Evolutionary conservation across 2,888 invertebrate genomes (phyloP).

Genomic region (Pyralis farinalis): DNA sequence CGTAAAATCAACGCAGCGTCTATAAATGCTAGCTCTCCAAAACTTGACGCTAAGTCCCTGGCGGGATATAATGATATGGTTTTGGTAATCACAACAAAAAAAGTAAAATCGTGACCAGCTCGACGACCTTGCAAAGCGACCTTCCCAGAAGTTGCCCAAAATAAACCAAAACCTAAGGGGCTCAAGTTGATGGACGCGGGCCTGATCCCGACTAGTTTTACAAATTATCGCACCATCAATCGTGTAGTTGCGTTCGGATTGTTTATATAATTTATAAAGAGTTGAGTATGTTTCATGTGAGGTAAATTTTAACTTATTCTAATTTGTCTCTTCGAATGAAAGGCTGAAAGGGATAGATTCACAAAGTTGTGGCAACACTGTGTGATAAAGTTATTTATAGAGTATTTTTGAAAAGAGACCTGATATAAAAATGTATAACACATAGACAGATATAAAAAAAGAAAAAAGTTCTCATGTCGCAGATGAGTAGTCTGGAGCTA

Average conservation of each 20-base stretch:
- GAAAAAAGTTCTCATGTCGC: too few species aligned
- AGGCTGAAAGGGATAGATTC: constrained; percentile 30
- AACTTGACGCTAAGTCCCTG: too few species aligned
- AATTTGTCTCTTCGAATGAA: constrained; percentile 25
- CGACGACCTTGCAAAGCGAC: constrained; percentile 61
- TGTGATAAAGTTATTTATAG: constrained; percentile 22
- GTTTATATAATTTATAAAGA: constrained; percentile 39
- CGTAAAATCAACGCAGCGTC: constrained; percentile 4
- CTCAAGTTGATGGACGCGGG: constrained; percentile 42
- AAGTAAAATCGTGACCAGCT: constrained; percentile 34
- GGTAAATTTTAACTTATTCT: constrained; percentile 32
- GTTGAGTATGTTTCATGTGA: constrained; percentile 33
- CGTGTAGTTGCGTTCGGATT: constrained; percentile 31
- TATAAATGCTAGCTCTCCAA: too few species aligned
- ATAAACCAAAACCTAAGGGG: constrained; percentile 50
- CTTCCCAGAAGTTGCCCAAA: constrained; percentile 61
- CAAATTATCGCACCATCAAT: constrained; percentile 51
- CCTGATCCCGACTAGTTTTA: constrained; percentile 46
- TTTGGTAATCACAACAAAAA: constrained; percentile 33
- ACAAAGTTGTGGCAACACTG: constrained; percentile 35
- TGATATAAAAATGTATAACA: too few species aligned
- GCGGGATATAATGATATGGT: constrained; percentile 1
- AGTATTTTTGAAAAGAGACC: constrained; percentile 14
- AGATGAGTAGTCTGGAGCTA: too few species aligned
- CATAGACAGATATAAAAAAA: too few species aligned